Evolutionary conservation across 2,113 vertebrate species (phyloP).

Genomic region (Lagenorhynchus albirostris): DNA sequence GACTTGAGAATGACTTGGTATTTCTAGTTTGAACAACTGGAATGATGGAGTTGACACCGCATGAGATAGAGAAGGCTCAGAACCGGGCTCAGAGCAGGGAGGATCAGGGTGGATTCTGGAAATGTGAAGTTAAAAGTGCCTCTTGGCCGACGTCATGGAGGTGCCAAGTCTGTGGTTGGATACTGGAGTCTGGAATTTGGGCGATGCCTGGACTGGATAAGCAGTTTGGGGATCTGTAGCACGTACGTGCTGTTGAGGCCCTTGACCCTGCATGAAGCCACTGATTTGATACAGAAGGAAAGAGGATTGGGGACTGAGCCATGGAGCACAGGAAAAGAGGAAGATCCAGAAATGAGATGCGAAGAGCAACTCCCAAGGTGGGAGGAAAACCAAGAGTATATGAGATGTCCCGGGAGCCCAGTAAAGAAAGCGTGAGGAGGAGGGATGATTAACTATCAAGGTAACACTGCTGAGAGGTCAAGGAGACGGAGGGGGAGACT

Average conservation of each 20-base stretch:
- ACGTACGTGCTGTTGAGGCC: fast-evolving
- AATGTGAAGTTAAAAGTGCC: fast-evolving
- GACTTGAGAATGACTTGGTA: fast-evolving
- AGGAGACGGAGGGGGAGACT: background rate
- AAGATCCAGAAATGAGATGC: background rate
- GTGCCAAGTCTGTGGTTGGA: background rate
- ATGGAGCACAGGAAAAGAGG: background rate
- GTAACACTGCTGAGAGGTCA: background rate
- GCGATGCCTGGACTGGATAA: background rate
- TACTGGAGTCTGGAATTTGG: background rate
- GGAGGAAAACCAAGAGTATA: no score
- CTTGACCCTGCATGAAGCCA: background rate
- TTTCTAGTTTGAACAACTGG: background rate
- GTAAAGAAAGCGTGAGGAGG: fast-evolving
- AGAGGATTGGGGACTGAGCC: background rate
- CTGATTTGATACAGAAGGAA: background rate
- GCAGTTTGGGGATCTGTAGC: background rate
- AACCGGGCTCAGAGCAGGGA: fast-evolving
- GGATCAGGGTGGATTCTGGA: fast-evolving
- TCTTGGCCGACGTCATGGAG: background rate
- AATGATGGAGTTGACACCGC: background rate
- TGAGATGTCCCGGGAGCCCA: fast-evolving
- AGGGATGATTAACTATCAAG: fast-evolving
- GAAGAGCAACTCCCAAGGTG: no score
- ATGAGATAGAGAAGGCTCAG: background rate